Conservation (phyloP, 2,113 vertebrate genomes). For the Cephalopterus ornatus region DNA sequence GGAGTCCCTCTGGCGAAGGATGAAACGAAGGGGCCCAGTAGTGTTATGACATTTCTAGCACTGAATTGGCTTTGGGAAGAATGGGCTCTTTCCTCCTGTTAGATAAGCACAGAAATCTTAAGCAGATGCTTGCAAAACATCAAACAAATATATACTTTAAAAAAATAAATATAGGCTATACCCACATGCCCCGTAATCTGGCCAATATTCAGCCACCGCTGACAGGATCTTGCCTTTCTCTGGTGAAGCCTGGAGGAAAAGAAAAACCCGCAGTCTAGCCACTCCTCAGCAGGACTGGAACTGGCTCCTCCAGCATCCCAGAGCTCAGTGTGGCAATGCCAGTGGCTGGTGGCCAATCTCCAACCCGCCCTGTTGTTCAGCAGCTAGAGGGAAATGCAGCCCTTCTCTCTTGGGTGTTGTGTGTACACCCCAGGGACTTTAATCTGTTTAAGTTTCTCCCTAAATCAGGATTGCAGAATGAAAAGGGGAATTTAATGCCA, state of each 20-base stretch:
- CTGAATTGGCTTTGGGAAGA: constrained; percentile 59
- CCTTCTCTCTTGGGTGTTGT: not conserved
- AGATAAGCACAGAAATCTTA: constrained; percentile 72
- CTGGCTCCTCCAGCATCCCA: not conserved
- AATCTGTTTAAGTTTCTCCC: not conserved
- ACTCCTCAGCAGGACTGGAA: not conserved
- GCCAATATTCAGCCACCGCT: constrained; percentile 25
- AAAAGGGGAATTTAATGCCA: not conserved
- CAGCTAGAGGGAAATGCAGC: not conserved
- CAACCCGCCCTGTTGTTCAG: not conserved
- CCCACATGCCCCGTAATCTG: constrained; percentile 52
- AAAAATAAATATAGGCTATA: constrained; percentile 47
- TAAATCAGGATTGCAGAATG: not conserved
- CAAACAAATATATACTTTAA: constrained; percentile 48
- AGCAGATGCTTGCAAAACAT: constrained; percentile 70
- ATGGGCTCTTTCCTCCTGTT: constrained; percentile 47
- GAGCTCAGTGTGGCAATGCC: not conserved
- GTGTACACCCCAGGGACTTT: not conserved
- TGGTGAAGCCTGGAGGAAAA: not conserved
- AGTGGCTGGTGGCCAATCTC: not conserved
- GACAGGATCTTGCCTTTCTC: constrained; percentile 17
- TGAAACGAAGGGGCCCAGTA: constrained; percentile 65
- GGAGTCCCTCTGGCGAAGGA: constrained; percentile 63
- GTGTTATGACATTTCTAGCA: constrained; percentile 63
- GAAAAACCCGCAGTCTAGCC: not conserved